Conservation (phyloP, 2,888 invertebrate species). For the Brachycybe producta region DNA sequence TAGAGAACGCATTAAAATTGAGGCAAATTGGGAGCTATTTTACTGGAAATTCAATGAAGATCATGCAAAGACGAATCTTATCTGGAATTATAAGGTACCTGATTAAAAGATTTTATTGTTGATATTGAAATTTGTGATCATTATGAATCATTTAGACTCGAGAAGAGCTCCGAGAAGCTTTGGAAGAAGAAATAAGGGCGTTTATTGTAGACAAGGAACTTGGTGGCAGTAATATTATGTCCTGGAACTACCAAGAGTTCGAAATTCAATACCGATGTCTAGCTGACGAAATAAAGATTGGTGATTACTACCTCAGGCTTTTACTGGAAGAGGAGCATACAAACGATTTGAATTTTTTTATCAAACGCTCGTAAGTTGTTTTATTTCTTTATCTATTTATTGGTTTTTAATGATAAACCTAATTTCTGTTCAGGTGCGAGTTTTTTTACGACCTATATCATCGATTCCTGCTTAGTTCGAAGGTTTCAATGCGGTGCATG, state of each 20-base stretch:
- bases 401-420: neutral
- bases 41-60: conserved; percentile 90
- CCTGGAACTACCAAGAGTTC: conserved; percentile 98
- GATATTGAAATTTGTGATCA: neutral
- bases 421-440: conserved; percentile 50
- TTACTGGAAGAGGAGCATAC: conserved; percentile 69
- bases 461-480: conserved; percentile 77
- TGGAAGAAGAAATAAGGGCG: conserved; percentile 84
- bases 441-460: conserved; percentile 99
- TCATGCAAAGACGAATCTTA: conserved; percentile 87
- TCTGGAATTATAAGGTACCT: conserved; percentile 92
- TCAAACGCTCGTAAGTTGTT: conserved; percentile 70
- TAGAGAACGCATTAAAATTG: conserved; percentile 71
- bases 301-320: conserved; percentile 91
- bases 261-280: conserved; percentile 88
- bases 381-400: neutral
- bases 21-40: conserved; percentile 83
- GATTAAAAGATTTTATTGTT: conserved; percentile 1
- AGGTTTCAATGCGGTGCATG: conserved; percentile 91
- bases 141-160: conserved; percentile 52
- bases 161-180: conserved; percentile 79
- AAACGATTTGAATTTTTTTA: conserved; percentile 52
- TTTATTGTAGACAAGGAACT: conserved; percentile 83
- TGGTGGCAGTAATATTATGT: conserved; percentile 49
- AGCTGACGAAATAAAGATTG: conserved; percentile 92